Base-by-base conservation (phyloP, 2,888 invertebrate genomes). In the Dolomedes plantarius region DNA sequence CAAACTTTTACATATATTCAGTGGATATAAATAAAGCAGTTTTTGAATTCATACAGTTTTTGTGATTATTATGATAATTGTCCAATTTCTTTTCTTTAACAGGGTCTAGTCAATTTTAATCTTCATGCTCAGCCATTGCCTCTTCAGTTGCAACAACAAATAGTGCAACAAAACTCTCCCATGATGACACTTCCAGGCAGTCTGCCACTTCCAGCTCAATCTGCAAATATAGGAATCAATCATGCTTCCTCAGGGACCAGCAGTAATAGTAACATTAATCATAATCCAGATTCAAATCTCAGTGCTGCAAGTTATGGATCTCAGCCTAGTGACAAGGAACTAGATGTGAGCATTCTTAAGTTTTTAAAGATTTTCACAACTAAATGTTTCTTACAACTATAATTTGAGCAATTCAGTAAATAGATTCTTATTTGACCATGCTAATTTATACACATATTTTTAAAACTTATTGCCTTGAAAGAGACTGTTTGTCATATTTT, bases 261-360 rank as follows among this genome's bases (percentile, higher is more conserved):
- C 76, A 86, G 86, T 36, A 86, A 86, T 31, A 86, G 78, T 83
- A 86, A 80, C 77, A 86, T 88, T n/a, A 88, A 90, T 88, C 95
- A 96, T 94, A 97, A 95, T 94, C 97, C 97, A 94, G 97, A 97
- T 94, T 97, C 97, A 93, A 97, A 97, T 94, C 96, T 97, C 95
- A 97, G 97, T 94, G 97, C 94, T 95, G 95, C 96, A 93, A 93
- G 93, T 92, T 64, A 92, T 95, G 97, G 97, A 94, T 97, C 97
- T 92, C 97, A 96, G 92, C 96, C 97, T 93, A 97, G 97, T 94
- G 97, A 97, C 94, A 97, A 97, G 94, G 97, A 97, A 94, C 94
- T 88, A 67, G 89, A 90, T 80, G 87, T 87, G 46, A 79, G 79
- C 64, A 19, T 9, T 69, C n/a, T 6, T 7, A 5, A 27, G 6